Percentiles rank a stretch among this genome's conserved stretches.
These are phyloP conservation scores for Babylonia areolata DNA, from an alignment of 1,140 invertebrate species.

Conservation along the genomic window DNA sequence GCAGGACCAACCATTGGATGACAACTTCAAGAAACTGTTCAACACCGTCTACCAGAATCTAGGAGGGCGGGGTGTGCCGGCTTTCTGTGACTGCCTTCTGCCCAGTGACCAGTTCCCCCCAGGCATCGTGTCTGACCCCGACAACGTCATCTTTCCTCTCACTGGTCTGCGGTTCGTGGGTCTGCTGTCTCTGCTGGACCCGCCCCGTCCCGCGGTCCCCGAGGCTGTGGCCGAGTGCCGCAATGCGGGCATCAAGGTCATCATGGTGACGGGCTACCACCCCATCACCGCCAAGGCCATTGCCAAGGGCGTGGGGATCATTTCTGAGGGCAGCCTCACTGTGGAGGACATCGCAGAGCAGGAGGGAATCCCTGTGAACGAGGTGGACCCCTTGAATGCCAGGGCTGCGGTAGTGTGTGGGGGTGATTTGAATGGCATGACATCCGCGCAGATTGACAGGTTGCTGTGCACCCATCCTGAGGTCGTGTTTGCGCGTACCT, in stretches of 20 bases:
- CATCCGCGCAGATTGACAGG: slow-evolving; percentile 92
- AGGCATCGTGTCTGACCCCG: slow-evolving; percentile 92
- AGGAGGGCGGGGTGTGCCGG: slow-evolving; percentile 97
- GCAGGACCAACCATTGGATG: slow-evolving; percentile 94
- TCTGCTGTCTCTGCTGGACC: slow-evolving; percentile 99
- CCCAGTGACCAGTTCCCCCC: slow-evolving; percentile 90
- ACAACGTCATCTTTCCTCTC: slow-evolving; percentile 94
- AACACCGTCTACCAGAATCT: slow-evolving; percentile 98
- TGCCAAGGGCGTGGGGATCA: slow-evolving; percentile 99
- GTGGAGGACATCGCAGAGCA: slow-evolving; percentile 96
- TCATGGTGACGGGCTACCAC: slow-evolving; percentile 91
- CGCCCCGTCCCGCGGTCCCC: slow-evolving; percentile 82
- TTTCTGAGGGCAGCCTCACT: slow-evolving; percentile 96
- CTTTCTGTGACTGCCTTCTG: slow-evolving; percentile 78
- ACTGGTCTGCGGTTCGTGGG: slow-evolving; percentile 96
- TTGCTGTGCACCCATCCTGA: slow-evolving; percentile 97
- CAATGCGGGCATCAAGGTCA: slow-evolving; percentile 96
- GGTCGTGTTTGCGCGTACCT: slow-evolving; percentile 78
- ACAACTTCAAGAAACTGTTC: slow-evolving; percentile 98
- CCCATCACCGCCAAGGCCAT: slow-evolving; percentile 99
- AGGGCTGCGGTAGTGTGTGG: slow-evolving; percentile 98
- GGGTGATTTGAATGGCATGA: slow-evolving; percentile 93
- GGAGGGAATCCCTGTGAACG: slow-evolving; percentile 89
- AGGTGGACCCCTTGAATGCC: slow-evolving; percentile 86
- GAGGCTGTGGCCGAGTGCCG: slow-evolving; percentile 89